Evolutionary conservation across 1,140 invertebrate species (phyloP), one percentile per base, ranked within the genome.

Genomic region (Berghia stephanieae): DNA sequence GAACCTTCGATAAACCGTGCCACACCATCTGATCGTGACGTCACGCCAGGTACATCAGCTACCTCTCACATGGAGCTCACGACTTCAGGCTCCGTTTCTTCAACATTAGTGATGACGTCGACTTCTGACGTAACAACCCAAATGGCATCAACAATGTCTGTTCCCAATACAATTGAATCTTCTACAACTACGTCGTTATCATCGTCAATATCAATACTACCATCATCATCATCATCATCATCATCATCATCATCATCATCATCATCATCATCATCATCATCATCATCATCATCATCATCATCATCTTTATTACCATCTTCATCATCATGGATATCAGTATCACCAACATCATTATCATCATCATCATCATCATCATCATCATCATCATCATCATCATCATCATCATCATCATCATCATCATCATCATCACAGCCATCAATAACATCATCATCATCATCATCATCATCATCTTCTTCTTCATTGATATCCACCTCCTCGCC

Each of bases 351-450:
- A 52, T 52, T 24, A 1, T 52, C 49, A 52, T 52, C 49, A 52
- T 52, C 49, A 1, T 52, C 49, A 52, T 52, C 1, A 36, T 80
- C 66, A 82, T 88, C 87, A 38, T 89, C 79, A 78, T 88, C 84
- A 75, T 87, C 78, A 75, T 86, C 86, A 42, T 93, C 93, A 80
- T 90, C 91, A 44, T 92, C 91, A 74, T 60, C 71, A 36, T 63
- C 49, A 52, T 52, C 49, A 52, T n/a, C n/a, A n/a, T n/a, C n/a
- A n/a, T n/a, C n/a, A 49, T n/a, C 49, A 52, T n/a, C n/a, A 13
- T 16, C n/a, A 13, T 16, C 49, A n/a, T n/a, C n/a, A n/a, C n/a
- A n/a, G n/a, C n/a, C n/a, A n/a, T n/a, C n/a, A n/a, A n/a, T n/a
- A n/a, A n/a, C n/a, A n/a, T n/a, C n/a, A n/a, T n/a, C n/a, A n/a